These are phyloP conservation scores for Geopemphigus sp. DNA, from an alignment of 1,140 invertebrate species.

Conservation along the genomic window DNA sequence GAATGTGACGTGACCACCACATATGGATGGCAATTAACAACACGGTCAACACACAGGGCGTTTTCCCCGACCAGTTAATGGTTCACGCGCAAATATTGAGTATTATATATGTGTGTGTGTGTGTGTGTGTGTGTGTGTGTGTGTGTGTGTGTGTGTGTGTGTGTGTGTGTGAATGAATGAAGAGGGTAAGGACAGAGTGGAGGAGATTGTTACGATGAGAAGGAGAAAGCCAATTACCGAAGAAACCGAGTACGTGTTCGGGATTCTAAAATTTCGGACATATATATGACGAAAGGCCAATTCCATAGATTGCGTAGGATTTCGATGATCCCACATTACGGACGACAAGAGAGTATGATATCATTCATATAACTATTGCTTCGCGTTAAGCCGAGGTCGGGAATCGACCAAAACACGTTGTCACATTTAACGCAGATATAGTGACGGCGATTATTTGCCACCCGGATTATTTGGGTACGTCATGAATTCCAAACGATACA, in stretches of 20 bases:
- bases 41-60: slow-evolving; percentile 5
- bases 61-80: slow-evolving; percentile 30
- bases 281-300: slow-evolving; percentile 26
- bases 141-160: no score
- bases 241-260: slow-evolving; percentile 33
- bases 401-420: slow-evolving; percentile 44
- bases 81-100: slow-evolving; percentile 21
- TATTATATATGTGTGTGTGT: background rate
- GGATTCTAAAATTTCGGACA: slow-evolving; percentile 35
- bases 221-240: slow-evolving; percentile 19
- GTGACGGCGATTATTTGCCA: slow-evolving; percentile 26
- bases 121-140: no score
- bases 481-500: slow-evolving; percentile 16
- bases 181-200: no score
- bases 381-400: slow-evolving; percentile 40
- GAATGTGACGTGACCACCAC: slow-evolving; percentile 9
- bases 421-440: slow-evolving; percentile 48
- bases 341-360: slow-evolving; percentile 43
- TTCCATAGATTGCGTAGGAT: slow-evolving; percentile 24
- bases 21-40: slow-evolving; percentile 18
- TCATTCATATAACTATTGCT: slow-evolving; percentile 1
- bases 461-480: slow-evolving; percentile 27
- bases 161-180: no score
- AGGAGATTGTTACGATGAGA: background rate
- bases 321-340: slow-evolving; percentile 16